Base-by-base conservation (phyloP, 2,888 invertebrate genomes). In the Hyles lineata region DNA sequence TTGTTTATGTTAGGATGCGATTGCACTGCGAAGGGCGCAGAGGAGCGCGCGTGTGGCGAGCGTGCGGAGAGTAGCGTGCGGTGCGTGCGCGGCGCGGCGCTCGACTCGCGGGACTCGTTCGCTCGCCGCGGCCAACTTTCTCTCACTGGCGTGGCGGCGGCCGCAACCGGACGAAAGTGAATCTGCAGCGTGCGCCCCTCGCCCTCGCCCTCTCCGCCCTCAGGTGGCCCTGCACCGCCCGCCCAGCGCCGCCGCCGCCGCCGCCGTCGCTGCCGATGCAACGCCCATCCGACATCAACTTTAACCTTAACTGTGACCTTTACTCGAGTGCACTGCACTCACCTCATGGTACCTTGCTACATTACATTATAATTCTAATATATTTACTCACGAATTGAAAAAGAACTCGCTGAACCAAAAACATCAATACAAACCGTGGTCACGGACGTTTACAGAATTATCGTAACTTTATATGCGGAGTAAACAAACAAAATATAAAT, bases 81-180 rank as follows among this genome's bases (percentile, higher is more conserved):
- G 86, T 87, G 89, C 91, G 90, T 90, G 90, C 87, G 87, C 86
- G 92, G 87, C 90, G 87, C 89, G 90, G 90, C 90, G 91, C 92
- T 89, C 87, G 85, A 87, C 87, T 85, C 90, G 92, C 93, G 93
- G 89, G 90, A 93, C 89, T 92, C 92, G 94, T 94, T 93, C 94
- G 93, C 91, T 92, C 94, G 89, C 88, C 90, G 90, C 95, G 94
- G 88, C 91, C 90, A 92, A 94, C 95, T 95, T 95, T 95, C 95
- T 94, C 95, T 93, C 90, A 95, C 95, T 95, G 95, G 92, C 93
- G 90, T 89, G 90, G 90, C 91, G 89, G 89, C 90, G 90, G 86
- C 85, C 89, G 92, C 89, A 89, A 90, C 85, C 91, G 90, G 91
- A 93, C 94, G 94, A 94, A 94, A 94, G 94, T 94, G 94, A 94